These are phyloP conservation scores for Edolisoma coerulescens DNA, from an alignment of 2,113 vertebrate species.

Conservation along the genomic window DNA sequence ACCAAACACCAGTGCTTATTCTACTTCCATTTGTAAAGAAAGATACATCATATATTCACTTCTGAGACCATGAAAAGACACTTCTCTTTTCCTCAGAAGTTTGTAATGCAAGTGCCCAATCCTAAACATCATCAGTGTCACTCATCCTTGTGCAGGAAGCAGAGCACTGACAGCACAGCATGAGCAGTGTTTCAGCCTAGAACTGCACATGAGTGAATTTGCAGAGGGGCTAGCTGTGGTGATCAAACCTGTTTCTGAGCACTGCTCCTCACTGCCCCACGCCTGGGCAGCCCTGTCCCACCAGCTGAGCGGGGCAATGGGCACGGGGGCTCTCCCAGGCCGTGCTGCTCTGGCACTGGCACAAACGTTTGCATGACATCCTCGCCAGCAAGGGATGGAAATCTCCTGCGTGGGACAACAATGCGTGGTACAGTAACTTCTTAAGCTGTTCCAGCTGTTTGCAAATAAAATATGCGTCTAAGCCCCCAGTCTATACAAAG, in stretches of 20 bases:
- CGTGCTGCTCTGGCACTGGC: neutral
- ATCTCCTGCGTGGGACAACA: conserved; percentile 15
- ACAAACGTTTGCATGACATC: neutral
- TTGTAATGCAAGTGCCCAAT: neutral
- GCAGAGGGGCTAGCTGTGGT: neutral
- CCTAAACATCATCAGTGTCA: neutral
- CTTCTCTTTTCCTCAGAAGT: neutral
- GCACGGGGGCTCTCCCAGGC: neutral
- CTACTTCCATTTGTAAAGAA: neutral
- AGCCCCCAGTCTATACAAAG: conserved; percentile 38
- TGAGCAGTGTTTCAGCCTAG: neutral
- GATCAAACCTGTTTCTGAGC: neutral
- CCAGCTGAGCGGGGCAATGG: neutral
- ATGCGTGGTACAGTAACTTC: neutral
- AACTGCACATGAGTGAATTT: neutral
- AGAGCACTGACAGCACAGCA: neutral
- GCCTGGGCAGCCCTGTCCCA: neutral
- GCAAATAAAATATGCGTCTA: neutral
- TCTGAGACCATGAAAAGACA: neutral
- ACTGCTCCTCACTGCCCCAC: accelerated
- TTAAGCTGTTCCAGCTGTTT: conserved; percentile 57
- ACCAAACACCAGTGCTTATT: neutral
- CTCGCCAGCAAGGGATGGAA: neutral
- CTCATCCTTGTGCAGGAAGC: neutral
- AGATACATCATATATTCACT: neutral